Conservation (phyloP, 2,888 invertebrate genomes). For the Agriotes lineatus region DNA sequence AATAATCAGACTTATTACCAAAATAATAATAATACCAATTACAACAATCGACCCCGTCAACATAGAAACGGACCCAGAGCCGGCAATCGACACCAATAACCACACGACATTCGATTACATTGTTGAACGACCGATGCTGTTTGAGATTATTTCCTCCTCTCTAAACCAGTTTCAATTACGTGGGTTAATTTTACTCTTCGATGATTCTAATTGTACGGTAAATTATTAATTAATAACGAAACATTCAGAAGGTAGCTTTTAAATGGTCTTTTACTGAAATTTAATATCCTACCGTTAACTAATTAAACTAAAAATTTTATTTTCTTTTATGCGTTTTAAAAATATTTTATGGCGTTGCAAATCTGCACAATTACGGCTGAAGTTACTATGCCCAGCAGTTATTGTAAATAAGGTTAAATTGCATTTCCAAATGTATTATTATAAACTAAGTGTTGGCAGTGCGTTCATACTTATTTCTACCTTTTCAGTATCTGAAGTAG, state of each 20-base stretch:
- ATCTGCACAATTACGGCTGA: conserved; percentile 13
- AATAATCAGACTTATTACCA: conserved; percentile 60
- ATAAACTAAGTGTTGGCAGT: conserved; percentile 26
- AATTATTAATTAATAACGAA: conserved; percentile 11
- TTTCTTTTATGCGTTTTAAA: conserved; percentile 3
- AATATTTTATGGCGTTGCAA: conserved; percentile 18
- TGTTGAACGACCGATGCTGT: conserved; percentile 20
- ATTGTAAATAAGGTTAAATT: conserved; percentile 32
- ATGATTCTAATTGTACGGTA: not conserved
- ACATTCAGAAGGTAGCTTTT: conserved; percentile 14
- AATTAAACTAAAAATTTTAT: conserved; percentile 4
- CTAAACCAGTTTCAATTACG: conserved; percentile 9
- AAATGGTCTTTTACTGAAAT: conserved; percentile 13
- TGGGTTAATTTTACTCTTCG: not conserved
- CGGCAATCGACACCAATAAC: conserved; percentile 42
- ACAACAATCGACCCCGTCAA: conserved; percentile 54
- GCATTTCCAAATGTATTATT: conserved; percentile 30
- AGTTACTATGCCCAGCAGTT: conserved; percentile 13
- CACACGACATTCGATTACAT: conserved; percentile 16
- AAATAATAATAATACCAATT: conserved; percentile 57
- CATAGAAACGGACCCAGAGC: conserved; percentile 57
- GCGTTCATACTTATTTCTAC: conserved; percentile 43
- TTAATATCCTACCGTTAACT: not conserved
- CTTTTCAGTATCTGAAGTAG: conserved; percentile 47
- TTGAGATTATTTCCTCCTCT: conserved; percentile 26